Conservation (phyloP, 2,888 invertebrate species). For the Drosophila pseudotalamancana region DNA sequence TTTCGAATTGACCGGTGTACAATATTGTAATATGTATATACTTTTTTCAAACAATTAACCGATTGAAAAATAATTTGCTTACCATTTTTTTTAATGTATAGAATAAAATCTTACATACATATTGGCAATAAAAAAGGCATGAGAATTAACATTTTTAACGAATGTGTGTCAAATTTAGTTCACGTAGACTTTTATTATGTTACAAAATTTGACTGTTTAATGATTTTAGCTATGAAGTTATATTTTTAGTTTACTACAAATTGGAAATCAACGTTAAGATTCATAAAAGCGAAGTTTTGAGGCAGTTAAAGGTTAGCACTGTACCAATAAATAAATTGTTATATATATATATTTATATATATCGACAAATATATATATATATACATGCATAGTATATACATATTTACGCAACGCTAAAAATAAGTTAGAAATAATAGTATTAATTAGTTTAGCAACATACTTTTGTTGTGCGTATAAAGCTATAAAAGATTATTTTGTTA, state of each 20-base stretch:
- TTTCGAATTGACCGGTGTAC: conserved; percentile 62
- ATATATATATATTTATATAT: conserved; percentile 48
- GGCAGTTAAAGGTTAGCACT: conserved; percentile 76
- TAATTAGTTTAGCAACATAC: conserved; percentile 61
- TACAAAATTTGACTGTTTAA: conserved; percentile 17
- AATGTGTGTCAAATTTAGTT: conserved; percentile 35
- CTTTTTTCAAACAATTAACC: conserved; percentile 38
- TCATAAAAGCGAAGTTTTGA: conserved; percentile 52
- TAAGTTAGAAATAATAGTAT: conserved; percentile 70
- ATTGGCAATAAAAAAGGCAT: conserved; percentile 55
- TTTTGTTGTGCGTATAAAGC: conserved; percentile 47
- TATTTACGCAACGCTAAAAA: conserved; percentile 11
- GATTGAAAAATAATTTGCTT: conserved; percentile 36
- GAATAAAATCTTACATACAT: conserved; percentile 35
- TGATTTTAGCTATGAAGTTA: conserved; percentile 15
- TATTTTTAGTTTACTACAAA: conserved; percentile 17
- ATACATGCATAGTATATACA: conserved; percentile 17
- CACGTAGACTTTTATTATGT: conserved; percentile 17
- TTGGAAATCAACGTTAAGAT: conserved; percentile 34
- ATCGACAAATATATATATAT: conserved; percentile 8
- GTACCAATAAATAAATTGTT: conserved; percentile 71
- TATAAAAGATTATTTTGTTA: conserved; percentile 62
- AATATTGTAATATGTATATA: conserved; percentile 60
- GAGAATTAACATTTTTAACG: conserved; percentile 32
- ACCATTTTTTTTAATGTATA: conserved; percentile 37